Conservation (phyloP, 1,140 invertebrate genomes). For the Cydia amplana region DNA sequence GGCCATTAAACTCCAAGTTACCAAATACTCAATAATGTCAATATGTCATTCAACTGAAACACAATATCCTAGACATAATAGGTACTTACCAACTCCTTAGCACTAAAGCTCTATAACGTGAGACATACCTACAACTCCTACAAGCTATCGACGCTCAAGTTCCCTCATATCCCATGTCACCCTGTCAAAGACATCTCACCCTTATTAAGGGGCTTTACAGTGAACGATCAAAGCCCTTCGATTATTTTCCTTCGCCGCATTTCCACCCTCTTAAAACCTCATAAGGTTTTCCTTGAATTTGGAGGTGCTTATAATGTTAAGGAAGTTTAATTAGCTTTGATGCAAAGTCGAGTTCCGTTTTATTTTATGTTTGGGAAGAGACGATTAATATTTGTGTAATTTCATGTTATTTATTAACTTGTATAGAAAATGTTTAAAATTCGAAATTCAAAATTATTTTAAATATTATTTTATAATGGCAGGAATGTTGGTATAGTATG, state of each 20-base stretch:
- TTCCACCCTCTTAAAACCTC: slow-evolving; percentile 15
- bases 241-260: slow-evolving; percentile 30
- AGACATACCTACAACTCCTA: background rate
- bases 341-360: background rate
- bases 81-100: no score
- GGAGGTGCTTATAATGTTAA: slow-evolving; percentile 8
- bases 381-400: background rate
- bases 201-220: slow-evolving; percentile 30
- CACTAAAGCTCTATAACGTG: background rate
- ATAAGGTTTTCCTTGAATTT: slow-evolving; percentile 24
- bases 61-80: no score
- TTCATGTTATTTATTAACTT: no score
- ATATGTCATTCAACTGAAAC: no score
- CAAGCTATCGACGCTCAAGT: background rate
- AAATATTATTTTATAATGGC: no score
- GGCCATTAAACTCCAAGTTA: no score
- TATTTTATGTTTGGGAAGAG: background rate
- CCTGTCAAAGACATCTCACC: slow-evolving; percentile 4
- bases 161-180: slow-evolving; percentile 22
- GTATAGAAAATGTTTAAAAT: no score
- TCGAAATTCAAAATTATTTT: no score
- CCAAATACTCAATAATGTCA: no score
- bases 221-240: slow-evolving; percentile 17
- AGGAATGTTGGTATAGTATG: no score
- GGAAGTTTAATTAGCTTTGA: slow-evolving; percentile 28